A percentile compares a stretch with the other conserved stretches of the same genome.
Evolutionary conservation across 2,113 vertebrate species (phyloP).

Genomic region (Eleginops maclovinus): DNA sequence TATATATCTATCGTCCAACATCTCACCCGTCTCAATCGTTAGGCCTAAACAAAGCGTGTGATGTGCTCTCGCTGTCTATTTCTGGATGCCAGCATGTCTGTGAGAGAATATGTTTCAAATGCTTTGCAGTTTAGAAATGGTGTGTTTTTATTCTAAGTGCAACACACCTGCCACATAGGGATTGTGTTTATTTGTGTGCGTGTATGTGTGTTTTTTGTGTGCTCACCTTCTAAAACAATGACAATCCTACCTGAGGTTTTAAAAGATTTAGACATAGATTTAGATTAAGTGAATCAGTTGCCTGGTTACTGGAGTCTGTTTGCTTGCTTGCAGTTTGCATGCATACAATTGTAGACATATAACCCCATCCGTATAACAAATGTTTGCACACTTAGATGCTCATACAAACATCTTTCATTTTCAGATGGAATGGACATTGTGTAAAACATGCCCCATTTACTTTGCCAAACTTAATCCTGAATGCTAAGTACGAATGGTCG

Average conservation of each 20-base stretch:
- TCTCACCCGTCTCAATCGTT: slow-evolving; percentile 58
- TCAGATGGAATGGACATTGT: slow-evolving; percentile 17
- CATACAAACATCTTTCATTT: slow-evolving; percentile 27
- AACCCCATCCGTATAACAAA: neutral
- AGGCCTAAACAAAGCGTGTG: slow-evolving; percentile 64
- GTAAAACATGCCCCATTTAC: slow-evolving; percentile 44
- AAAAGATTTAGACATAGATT: slow-evolving; percentile 74
- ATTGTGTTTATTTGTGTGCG: slow-evolving; percentile 32
- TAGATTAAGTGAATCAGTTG: slow-evolving; percentile 68
- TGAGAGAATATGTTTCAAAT: slow-evolving; percentile 52
- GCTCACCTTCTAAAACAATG: slow-evolving; percentile 62
- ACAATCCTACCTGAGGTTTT: slow-evolving; percentile 62
- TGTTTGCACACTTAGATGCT: neutral
- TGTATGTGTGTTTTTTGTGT: slow-evolving; percentile 8
- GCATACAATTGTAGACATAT: slow-evolving; percentile 1
- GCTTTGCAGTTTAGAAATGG: slow-evolving; percentile 54
- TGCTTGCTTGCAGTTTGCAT: slow-evolving; percentile 41
- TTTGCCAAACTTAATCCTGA: slow-evolving; percentile 61
- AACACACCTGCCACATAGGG: slow-evolving; percentile 45
- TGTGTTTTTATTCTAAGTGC: slow-evolving; percentile 59
- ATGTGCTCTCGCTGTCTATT: slow-evolving; percentile 59
- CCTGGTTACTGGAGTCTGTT: slow-evolving; percentile 68
- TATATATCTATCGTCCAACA: slow-evolving; percentile 40
- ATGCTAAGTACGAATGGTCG: slow-evolving; percentile 31
- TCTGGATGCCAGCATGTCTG: slow-evolving; percentile 55